These are phyloP conservation scores for Paedocypris sp. DNA, from an alignment of 2,113 vertebrate species.

Conservation along the genomic window DNA sequence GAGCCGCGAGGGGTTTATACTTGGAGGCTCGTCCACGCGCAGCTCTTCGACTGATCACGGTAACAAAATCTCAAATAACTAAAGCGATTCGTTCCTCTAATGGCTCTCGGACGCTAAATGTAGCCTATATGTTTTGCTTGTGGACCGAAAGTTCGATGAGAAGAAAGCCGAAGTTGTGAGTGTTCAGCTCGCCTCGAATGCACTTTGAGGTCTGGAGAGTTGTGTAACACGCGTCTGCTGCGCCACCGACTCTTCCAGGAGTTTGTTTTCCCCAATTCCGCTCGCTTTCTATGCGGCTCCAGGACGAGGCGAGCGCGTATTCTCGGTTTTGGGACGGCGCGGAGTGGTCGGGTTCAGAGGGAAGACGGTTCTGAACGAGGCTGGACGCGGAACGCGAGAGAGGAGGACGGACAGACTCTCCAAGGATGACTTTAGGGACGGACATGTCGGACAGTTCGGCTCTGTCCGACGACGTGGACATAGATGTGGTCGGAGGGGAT, in stretches of 20 bases:
- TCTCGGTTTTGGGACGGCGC: slow-evolving; percentile 3
- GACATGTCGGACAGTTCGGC: slow-evolving; percentile 76
- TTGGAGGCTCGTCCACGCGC: slow-evolving; percentile 42
- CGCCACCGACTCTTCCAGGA: neutral
- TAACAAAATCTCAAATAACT: slow-evolving; percentile 30
- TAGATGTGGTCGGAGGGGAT: slow-evolving; percentile 89
- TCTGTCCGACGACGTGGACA: slow-evolving; percentile 82
- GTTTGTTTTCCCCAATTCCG: slow-evolving; percentile 31
- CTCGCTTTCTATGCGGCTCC: slow-evolving; percentile 38
- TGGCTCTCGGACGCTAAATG: too few species aligned
- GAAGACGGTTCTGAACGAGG: slow-evolving; percentile 25
- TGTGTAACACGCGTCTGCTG: neutral
- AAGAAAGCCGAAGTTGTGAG: neutral
- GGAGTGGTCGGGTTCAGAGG: neutral
- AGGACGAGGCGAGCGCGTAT: slow-evolving; percentile 36
- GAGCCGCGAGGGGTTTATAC: slow-evolving; percentile 47
- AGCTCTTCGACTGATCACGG: slow-evolving; percentile 42
- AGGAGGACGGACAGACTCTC: slow-evolving; percentile 43
- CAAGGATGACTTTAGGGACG: slow-evolving; percentile 74
- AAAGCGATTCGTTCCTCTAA: neutral
- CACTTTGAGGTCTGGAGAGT: neutral
- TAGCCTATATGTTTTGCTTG: too few species aligned
- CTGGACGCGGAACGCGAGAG: slow-evolving; percentile 46
- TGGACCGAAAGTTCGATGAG: neutral
- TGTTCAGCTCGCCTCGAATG: neutral